Base-by-base conservation (phyloP, 2,113 vertebrate species). In the Mobula birostris region DNA sequence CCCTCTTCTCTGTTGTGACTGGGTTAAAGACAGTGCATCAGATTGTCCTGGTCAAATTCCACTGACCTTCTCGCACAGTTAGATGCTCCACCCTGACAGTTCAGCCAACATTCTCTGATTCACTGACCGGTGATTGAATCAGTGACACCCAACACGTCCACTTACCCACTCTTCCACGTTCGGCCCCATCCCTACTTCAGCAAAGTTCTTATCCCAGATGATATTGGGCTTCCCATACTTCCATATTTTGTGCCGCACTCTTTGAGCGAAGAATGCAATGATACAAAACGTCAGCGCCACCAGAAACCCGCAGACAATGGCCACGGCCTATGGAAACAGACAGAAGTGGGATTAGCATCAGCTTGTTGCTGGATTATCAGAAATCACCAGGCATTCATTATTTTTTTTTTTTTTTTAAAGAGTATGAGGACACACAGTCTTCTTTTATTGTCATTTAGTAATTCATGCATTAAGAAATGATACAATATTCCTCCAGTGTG, bases 221-320 rank as follows among this genome's bases (percentile, higher is more conserved):
- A 98, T 97, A 95, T 98, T 98, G 0, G 66, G 94, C 83, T 98
- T 97, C 0, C 98, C 97, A 0, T 97, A 97, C 14, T 94, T 95
- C 97, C 97, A 98, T 90, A 98, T 98, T 95, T 97, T 98, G 95
- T 97, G 97, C 40, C 97, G 97, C 0, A 98, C 98, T 95, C 97
- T 97, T 94, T 98, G 97, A 24, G 98, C 97, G 0, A 97, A 98
- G 96, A 97, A 97, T 91, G 97, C 97, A 78, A 97, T 96, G 93
- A 98, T 72, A 48, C 96, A 96, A 72, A 98, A 96, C 0, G 96
- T 96, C 48, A 98, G 7, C 77, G 97, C 97, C 27, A 97, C 96
- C 95, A 98, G 95, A 95, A 98, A 96, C 0, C 98, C 98, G 0
- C 98, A 96, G 32, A 97, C 97, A 0, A 98, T 97, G 0, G 97